Conservation (phyloP, 2,113 vertebrate species). For the Oceanodroma tethys region DNA sequence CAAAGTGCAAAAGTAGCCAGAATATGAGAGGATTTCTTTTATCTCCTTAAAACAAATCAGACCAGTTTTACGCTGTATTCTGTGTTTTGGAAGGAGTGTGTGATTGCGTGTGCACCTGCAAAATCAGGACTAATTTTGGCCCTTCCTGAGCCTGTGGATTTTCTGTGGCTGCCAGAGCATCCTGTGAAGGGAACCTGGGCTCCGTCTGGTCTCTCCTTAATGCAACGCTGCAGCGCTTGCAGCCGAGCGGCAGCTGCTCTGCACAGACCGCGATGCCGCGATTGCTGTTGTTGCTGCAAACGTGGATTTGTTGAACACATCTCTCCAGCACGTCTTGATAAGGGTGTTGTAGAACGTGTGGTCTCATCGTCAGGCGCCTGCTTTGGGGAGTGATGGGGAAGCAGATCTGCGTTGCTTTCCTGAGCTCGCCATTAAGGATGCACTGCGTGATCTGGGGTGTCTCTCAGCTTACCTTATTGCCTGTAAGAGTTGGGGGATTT, state of each 20-base stretch:
- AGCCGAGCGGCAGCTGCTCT: neutral
- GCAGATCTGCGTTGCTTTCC: neutral
- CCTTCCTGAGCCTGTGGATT: neutral
- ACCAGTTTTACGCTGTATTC: accelerated
- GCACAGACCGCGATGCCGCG: neutral
- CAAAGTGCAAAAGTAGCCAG: neutral
- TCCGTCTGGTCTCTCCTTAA: neutral
- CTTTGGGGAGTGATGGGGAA: neutral
- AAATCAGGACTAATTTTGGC: neutral
- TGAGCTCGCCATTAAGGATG: neutral
- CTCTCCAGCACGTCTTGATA: accelerated
- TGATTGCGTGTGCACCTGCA: accelerated
- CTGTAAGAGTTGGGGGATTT: neutral
- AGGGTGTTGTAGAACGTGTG: accelerated
- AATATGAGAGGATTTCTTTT: neutral
- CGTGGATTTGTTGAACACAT: accelerated
- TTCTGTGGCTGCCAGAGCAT: neutral
- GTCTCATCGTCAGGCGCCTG: neutral
- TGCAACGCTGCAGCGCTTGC: accelerated
- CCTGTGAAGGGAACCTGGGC: neutral
- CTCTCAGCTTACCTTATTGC: neutral
- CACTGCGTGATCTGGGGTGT: accelerated
- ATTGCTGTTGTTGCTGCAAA: accelerated
- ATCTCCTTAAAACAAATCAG: neutral
- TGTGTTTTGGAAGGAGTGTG: accelerated